phyloP scores from a whole-genome alignment of 2,113 vertebrate genomes.

The Vulpes lagopus region DNA sequence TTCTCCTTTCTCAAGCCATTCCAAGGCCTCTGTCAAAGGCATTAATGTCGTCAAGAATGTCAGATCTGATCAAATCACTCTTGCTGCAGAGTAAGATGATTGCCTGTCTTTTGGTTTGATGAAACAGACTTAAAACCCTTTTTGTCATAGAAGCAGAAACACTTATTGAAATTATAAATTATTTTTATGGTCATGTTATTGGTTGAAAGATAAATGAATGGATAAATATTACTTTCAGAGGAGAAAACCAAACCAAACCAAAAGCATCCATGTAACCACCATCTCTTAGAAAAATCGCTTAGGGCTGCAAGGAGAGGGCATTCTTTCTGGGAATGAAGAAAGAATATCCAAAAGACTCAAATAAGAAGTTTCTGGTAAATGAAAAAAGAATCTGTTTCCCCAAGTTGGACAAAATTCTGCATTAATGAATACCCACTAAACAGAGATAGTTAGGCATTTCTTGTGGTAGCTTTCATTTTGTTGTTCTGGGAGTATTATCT shows the following conservation, averaged over 20 bases:
- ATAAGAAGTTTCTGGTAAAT: neutral
- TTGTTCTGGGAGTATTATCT: neutral
- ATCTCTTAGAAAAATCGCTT: neutral
- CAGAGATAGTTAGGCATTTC: neutral
- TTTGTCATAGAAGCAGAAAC: neutral
- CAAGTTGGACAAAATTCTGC: neutral
- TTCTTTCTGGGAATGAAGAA: neutral
- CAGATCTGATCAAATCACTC: neutral
- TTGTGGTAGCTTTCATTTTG: neutral
- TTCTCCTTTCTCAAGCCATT: neutral
- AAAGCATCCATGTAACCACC: neutral
- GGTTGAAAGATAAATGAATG: neutral
- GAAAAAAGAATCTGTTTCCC: neutral
- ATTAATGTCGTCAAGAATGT: neutral
- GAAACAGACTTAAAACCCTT: neutral
- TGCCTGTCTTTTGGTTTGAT: neutral
- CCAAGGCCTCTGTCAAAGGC: neutral
- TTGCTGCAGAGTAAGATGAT: neutral
- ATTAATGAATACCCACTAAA: neutral
- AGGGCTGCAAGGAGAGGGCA: neutral
- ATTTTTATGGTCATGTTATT: neutral
- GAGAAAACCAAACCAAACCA: neutral
- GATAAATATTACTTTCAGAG: neutral
- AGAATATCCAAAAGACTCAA: neutral
- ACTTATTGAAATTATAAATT: slow-evolving; percentile 14